These are phyloP conservation scores for Caenorhabditis tropicalis DNA, from an alignment of 1,140 invertebrate genomes.

Conservation along the genomic window DNA sequence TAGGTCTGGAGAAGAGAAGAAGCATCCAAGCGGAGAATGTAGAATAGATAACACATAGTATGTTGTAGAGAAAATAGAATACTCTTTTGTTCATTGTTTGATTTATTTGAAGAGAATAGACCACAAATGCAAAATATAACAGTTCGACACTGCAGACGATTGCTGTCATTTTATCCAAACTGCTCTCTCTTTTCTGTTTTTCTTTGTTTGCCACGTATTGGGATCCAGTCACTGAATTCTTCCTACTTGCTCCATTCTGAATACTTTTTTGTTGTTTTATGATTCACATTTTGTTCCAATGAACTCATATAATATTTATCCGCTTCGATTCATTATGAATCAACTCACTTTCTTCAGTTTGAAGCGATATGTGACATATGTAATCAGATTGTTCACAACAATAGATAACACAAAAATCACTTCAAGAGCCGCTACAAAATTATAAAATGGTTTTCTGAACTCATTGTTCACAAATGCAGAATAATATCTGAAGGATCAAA, in stretches of 20 bases:
- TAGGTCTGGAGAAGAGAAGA: constrained; percentile 3
- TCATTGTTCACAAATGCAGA: constrained; percentile 9
- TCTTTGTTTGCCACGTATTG: not conserved
- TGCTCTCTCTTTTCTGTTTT: constrained; percentile 5
- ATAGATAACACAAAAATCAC: not conserved
- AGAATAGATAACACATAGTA: not conserved
- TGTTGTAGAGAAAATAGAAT: constrained; percentile 25
- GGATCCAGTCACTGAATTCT: not conserved
- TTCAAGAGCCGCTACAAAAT: not conserved
- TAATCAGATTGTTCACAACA: not conserved
- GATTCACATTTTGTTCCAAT: not conserved
- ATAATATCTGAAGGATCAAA: constrained; percentile 25
- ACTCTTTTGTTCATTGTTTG: constrained; percentile 30
- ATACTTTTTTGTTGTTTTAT: not conserved
- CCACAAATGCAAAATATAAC: constrained; percentile 19
- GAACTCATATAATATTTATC: not conserved
- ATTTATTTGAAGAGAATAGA: constrained; percentile 25
- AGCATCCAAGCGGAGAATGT: constrained; percentile 15
- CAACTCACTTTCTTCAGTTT: not conserved
- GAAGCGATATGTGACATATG: not conserved
- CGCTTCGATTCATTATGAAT: too few relatives aligned
- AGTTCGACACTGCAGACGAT: constrained; percentile 4
- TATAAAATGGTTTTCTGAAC: constrained; percentile 34
- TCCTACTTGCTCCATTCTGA: not conserved
- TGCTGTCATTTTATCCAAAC: constrained; percentile 16